A percentile compares a stretch with the other conserved stretches of the same genome.
Conservation (phyloP, 2,797 vertebrate genomes). For the Gadopsis bispinosus region DNA sequence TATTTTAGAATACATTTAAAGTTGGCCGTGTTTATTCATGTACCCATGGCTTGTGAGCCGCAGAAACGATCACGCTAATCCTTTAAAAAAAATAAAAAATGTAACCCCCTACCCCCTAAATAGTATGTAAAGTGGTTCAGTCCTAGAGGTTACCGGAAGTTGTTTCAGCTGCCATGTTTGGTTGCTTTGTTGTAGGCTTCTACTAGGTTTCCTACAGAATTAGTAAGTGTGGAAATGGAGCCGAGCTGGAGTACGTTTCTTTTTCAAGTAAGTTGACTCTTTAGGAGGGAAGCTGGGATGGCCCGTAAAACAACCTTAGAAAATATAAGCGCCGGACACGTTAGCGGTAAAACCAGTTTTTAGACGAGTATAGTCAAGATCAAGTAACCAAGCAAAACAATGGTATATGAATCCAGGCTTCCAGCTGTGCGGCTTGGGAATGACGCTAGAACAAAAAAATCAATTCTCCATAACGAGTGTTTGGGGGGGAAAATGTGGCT, state of each 20-base stretch:
- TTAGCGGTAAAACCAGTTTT: slow-evolving; percentile 65
- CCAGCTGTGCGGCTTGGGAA: slow-evolving; percentile 87
- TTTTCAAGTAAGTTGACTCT: slow-evolving; percentile 86
- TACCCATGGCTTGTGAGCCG: accelerated
- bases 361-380: slow-evolving; percentile 72
- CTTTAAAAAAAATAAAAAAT: slow-evolving; percentile 6
- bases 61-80: accelerated
- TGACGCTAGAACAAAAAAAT: slow-evolving; percentile 81
- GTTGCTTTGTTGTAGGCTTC: slow-evolving; percentile 90
- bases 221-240: slow-evolving; percentile 88
- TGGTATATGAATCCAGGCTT: slow-evolving; percentile 87
- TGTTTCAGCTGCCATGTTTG: slow-evolving; percentile 88
- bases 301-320: slow-evolving; percentile 26
- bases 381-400: slow-evolving; percentile 87
- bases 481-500: slow-evolving; percentile 21
- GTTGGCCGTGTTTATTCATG: accelerated
- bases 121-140: slow-evolving; percentile 68
- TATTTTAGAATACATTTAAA: accelerated
- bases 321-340: background rate
- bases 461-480: slow-evolving; percentile 46
- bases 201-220: slow-evolving; percentile 84
- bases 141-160: slow-evolving; percentile 86
- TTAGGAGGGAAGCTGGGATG: slow-evolving; percentile 36
- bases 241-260: slow-evolving; percentile 88
- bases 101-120: slow-evolving; percentile 50